Percentiles rank a stretch among this genome's conserved stretches.
Conservation (phyloP, 2,113 vertebrate genomes). For the Gila orcuttii region DNA sequence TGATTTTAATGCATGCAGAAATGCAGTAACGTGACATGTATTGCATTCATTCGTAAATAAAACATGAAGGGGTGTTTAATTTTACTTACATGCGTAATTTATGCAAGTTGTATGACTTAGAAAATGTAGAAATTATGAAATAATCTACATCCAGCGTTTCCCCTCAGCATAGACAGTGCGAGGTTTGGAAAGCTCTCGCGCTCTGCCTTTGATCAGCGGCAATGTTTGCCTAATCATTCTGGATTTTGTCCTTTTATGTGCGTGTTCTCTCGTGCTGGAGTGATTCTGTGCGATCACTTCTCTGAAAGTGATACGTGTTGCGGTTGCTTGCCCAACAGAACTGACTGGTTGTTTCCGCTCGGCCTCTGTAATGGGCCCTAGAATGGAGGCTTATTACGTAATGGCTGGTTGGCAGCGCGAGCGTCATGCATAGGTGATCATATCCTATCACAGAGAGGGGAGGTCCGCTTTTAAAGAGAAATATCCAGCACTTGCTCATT, state of each 20-base stretch:
- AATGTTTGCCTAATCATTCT: neutral
- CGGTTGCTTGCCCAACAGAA: neutral
- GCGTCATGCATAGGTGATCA: neutral
- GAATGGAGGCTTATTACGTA: conserved; percentile 54
- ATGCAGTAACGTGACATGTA: neutral
- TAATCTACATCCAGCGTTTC: neutral
- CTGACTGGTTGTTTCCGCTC: conserved; percentile 30
- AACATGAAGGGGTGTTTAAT: neutral
- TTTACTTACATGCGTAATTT: neutral
- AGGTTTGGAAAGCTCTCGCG: neutral
- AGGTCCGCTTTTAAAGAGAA: conserved; percentile 30
- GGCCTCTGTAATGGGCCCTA: neutral
- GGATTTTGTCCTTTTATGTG: neutral
- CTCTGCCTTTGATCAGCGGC: neutral
- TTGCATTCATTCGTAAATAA: neutral
- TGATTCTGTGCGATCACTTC: neutral
- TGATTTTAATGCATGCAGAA: neutral
- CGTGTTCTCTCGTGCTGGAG: neutral
- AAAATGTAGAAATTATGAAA: neutral
- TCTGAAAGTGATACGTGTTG: neutral
- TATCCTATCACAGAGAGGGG: conserved; percentile 40
- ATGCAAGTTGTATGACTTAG: neutral
- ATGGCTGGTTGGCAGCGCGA: conserved; percentile 28
- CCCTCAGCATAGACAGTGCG: neutral
- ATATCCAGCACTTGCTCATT: neutral